Base-by-base conservation (phyloP, 2,888 invertebrate species). In the Plebejus anna region DNA sequence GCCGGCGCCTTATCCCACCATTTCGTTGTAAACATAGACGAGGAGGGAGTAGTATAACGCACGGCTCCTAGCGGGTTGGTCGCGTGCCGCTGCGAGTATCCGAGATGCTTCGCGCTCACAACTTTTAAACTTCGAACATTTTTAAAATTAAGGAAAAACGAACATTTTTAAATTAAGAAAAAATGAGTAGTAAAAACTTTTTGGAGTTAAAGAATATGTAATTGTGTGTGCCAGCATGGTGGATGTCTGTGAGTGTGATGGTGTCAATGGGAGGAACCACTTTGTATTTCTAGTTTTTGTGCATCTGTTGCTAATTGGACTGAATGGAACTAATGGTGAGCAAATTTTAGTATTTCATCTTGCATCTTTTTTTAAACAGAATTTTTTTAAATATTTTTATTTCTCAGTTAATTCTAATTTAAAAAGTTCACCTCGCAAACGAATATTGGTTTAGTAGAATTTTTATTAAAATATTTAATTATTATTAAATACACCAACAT, bases 141-240 rank as follows among this genome's bases (percentile, higher is more conserved):
- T 82, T 79, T 79, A 83, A 83, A 83, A 80, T 78, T 78, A 75
- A 80, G 78, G 82, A 83, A 84, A 83, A 83, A 79, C 47, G 47
- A 47, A 9, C 47, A 47, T 11, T 47, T 47, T 78, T 80, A 28
- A 28, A 61, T 28, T 32, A 11, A 22, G 59, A 61, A 70, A 32
- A 57, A 36, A 55, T 55, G 55, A 55, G 55, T 16, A 55, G 55
- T 55, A 55, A 55, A 75, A 77, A 76, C 66, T 76, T 42, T 38
- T 75, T 76, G 57, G 71, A 82, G 87, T 86, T 83, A 85, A 86
- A 76, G 80, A 91, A 88, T 85, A 92, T 92, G 93, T 93, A 90
- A 92, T 87, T 83, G 87, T 85, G 88, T 88, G 92, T 90, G 92
- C 90, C 93, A 94, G 93, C 88, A 94, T 94, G 93, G 92, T 94